A percentile compares a stretch with the other conserved stretches of the same genome.
Evolutionary conservation across 2,888 invertebrate species (phyloP).

Genomic region (Drosophila meridiana): DNA sequence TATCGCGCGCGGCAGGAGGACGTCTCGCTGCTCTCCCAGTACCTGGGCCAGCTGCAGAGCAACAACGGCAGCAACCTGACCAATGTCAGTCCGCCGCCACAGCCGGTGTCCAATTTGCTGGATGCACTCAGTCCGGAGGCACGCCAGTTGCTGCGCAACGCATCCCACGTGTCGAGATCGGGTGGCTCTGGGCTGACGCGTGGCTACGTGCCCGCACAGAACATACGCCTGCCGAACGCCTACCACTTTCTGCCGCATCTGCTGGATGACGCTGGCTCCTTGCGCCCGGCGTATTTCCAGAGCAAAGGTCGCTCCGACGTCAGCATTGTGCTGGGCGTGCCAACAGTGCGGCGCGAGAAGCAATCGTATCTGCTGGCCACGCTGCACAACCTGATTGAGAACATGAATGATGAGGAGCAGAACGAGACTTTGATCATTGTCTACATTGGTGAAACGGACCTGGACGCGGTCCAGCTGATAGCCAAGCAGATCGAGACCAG

Average conservation of each 20-base stretch:
- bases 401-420: constrained; percentile 90
- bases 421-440: constrained; percentile 94
- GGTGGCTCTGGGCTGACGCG: constrained; percentile 38
- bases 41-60: constrained; percentile 86
- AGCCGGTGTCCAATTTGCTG: constrained; percentile 72
- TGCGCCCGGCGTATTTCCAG: constrained; percentile 92
- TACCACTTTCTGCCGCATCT: constrained; percentile 95
- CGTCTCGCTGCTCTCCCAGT: constrained; percentile 89
- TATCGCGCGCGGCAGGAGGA: constrained; percentile 92
- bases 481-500: constrained; percentile 91
- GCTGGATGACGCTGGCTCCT: constrained; percentile 90
- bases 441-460: constrained; percentile 94
- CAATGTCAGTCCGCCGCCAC: constrained; percentile 46
- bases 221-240: constrained; percentile 91
- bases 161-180: constrained; percentile 81
- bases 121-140: constrained; percentile 85
- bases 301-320: constrained; percentile 91
- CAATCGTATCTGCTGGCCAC: constrained; percentile 95
- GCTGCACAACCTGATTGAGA: constrained; percentile 92
- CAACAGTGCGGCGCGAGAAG: constrained; percentile 95
- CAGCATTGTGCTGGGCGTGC: constrained; percentile 93
- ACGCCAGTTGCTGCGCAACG: constrained; percentile 85
- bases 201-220: constrained; percentile 84
- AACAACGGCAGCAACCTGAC: constrained; percentile 63
- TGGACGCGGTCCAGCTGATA: constrained; percentile 90